Percentiles rank a stretch among this genome's conserved stretches.
Conservation (phyloP, 1,140 invertebrate genomes). For the Euura saliciscinereae region DNA sequence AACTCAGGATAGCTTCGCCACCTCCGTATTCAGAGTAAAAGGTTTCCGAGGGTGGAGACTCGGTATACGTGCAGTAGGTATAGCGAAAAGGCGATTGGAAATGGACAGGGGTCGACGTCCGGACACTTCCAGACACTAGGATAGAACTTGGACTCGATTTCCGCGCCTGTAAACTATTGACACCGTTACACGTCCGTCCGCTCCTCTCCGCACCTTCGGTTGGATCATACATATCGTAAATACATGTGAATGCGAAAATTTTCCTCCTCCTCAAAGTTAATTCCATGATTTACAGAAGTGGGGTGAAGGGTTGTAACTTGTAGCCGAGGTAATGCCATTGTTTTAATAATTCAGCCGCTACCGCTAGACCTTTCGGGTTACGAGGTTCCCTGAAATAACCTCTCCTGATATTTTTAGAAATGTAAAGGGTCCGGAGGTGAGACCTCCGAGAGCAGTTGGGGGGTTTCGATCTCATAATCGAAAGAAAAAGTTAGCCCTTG, state of each 20-base stretch:
- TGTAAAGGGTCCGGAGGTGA: neutral
- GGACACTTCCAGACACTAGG: neutral
- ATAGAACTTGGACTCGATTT: neutral
- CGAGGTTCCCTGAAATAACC: neutral
- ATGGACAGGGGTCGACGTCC: neutral
- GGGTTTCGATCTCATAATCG: neutral
- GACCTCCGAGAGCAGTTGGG: neutral
- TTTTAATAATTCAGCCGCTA: neutral
- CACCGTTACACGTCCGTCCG: no score
- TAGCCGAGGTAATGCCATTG: neutral
- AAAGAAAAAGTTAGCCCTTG: neutral
- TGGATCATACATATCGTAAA: no score
- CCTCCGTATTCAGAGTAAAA: neutral
- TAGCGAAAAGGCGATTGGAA: neutral
- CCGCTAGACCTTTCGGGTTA: neutral
- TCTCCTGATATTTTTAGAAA: neutral
- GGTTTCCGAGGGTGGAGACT: neutral
- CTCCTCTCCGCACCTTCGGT: no score
- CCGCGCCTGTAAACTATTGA: neutral
- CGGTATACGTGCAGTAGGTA: neutral
- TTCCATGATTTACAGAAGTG: no score
- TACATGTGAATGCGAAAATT: no score
- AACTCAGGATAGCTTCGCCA: neutral
- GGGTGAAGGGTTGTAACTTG: neutral
- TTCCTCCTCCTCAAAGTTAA: no score